Base-by-base conservation (phyloP, 2,888 invertebrate species). In the Euclidia mi region DNA sequence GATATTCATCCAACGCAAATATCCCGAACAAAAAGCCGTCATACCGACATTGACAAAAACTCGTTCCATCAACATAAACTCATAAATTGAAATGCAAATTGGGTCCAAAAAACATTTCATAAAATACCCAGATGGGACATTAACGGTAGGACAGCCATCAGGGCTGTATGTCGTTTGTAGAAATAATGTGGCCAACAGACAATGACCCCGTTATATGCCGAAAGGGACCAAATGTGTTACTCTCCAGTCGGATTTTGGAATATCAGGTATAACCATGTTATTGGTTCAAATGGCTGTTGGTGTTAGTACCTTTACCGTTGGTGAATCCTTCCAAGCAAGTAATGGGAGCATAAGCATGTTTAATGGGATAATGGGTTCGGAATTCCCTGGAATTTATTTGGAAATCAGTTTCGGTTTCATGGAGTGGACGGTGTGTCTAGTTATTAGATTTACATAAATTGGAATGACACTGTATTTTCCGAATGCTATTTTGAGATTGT, bases 271-370 rank as follows among this genome's bases (percentile, higher is more conserved):
- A n/a, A n/a, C 29, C 20, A 9, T 38, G 35, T 37, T 17, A 44
- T 44, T 38, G 35, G 37, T 10, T 12, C 6, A 20, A 38, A 37
- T 31, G 6, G 14, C 15, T 50, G 18, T 37, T 29, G 3, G 29
- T 25, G 35, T 51, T 44, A 20, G 31, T 12, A 32, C 38, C 38
- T 44, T n/a, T n/a, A n/a, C n/a, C 38, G 38, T 44, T 40, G 10
- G 31, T 17, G 3, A 11, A 38, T 11, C 20, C 12, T 31, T 2
- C 7, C 20, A 25, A 6, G 4, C 1, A n/a, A n/a, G n/a, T n/a
- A n/a, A n/a, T n/a, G n/a, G n/a, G n/a, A n/a, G n/a, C 15, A 7
- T 9, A n/a, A 31, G n/a, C n/a, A 32, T 12, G 32, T 6, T 3
- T 32, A 32, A 32, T 32, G 32, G 32, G 32, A 25, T 25, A 25